A percentile compares a stretch with the other conserved stretches of the same genome.
Conservation (phyloP, 2,797 vertebrate genomes). For the Amphiprion clarkii region DNA sequence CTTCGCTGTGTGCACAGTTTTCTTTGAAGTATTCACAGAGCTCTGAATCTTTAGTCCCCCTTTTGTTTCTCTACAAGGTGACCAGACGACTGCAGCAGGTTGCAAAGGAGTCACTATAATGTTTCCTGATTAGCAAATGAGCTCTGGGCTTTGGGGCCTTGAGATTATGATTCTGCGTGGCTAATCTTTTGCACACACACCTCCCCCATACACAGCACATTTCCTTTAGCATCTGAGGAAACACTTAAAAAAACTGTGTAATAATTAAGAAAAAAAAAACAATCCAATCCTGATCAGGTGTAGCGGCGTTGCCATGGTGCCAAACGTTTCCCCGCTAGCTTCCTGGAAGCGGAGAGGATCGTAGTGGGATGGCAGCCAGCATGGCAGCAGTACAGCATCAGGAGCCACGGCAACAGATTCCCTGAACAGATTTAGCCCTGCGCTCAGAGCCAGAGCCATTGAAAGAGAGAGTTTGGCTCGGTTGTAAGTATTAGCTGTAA, state of each 20-base stretch:
- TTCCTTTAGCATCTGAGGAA: not conserved
- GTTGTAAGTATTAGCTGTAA: constrained; percentile 47
- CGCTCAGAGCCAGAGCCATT: constrained; percentile 40
- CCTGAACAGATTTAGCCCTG: constrained; percentile 64
- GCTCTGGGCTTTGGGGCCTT: constrained; percentile 44
- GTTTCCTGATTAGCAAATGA: constrained; percentile 40
- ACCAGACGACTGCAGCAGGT: constrained; percentile 17
- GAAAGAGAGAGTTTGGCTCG: constrained; percentile 42
- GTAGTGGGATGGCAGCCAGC: constrained; percentile 66
- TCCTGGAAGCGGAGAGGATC: constrained; percentile 54
- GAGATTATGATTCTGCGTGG: constrained; percentile 33
- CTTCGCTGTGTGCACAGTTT: not conserved
- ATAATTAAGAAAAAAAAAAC: not conserved
- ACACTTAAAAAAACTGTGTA: not conserved
- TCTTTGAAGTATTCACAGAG: not conserved
- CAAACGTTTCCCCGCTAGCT: constrained; percentile 27
- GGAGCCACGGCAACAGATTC: constrained; percentile 66
- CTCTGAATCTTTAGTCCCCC: not conserved
- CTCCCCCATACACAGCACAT: not conserved
- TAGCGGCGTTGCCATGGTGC: constrained; percentile 35
- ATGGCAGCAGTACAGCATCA: constrained; percentile 66
- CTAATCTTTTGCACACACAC: not conserved
- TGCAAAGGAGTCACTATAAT: constrained; percentile 6
- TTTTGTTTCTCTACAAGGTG: constrained; percentile 10
- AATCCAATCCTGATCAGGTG: constrained; percentile 8